phyloP scores from a whole-genome alignment of 2,888 invertebrate genomes.

The Zootermopsis nevadensis region DNA sequence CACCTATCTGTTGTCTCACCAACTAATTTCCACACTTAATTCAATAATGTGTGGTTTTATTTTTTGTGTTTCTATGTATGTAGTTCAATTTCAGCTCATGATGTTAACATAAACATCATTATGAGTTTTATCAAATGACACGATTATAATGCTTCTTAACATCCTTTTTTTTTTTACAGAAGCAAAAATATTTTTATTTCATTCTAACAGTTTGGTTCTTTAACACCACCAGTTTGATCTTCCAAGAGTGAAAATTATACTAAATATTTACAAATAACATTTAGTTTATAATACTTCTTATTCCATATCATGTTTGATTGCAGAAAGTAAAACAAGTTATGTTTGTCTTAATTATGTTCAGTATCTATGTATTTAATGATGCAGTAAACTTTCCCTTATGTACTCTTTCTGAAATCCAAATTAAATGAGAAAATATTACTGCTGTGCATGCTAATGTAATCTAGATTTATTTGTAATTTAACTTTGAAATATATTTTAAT shows the following conservation, averaged over 20 bases:
- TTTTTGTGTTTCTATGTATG: slow-evolving; percentile 11
- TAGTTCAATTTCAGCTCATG: neutral
- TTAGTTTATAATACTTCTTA: neutral
- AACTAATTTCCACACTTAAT: slow-evolving; percentile 3
- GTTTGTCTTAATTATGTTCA: neutral
- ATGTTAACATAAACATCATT: no score
- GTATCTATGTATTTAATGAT: neutral
- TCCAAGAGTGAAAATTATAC: neutral
- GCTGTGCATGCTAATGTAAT: neutral
- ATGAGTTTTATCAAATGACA: no score
- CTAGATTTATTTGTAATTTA: neutral
- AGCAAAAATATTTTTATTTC: no score
- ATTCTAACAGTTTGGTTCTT: no score
- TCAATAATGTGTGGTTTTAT: neutral
- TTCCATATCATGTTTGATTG: neutral
- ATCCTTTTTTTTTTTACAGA: no score
- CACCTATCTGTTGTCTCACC: neutral
- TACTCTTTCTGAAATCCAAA: no score
- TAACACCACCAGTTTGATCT: no score
- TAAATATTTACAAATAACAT: neutral
- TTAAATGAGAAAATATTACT: no score
- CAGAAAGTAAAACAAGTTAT: no score
- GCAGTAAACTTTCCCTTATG: no score
- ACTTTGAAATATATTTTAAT: neutral
- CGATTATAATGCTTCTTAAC: no score